These are phyloP conservation scores for Drosophila greeni DNA, from an alignment of 2,888 invertebrate species.

Conservation along the genomic window DNA sequence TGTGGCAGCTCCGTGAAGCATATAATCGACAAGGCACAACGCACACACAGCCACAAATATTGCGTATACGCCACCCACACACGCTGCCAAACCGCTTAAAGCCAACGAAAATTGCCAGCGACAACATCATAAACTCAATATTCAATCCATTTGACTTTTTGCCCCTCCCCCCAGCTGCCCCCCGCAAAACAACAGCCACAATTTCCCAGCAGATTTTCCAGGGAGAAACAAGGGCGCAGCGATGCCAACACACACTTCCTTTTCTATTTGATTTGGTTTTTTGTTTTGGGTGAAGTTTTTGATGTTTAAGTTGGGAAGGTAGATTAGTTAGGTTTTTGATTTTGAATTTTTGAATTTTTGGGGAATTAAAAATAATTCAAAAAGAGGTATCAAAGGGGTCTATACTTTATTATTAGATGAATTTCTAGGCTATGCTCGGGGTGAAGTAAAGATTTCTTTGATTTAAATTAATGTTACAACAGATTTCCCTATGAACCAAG, in stretches of 20 bases:
- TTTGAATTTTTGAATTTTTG: neutral
- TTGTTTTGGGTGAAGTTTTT: conserved; percentile 2
- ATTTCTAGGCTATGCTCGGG: neutral
- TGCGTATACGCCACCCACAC: conserved; percentile 56
- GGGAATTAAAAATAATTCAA: neutral
- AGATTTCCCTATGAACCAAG: neutral
- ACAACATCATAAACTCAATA: conserved; percentile 70
- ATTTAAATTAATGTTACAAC: too few species aligned
- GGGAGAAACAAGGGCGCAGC: conserved; percentile 7
- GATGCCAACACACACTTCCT: conserved; percentile 18
- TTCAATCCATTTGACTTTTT: conserved; percentile 73
- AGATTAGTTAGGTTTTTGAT: neutral
- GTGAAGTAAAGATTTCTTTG: too few species aligned
- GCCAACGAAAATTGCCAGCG: conserved; percentile 70
- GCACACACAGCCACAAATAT: conserved; percentile 25
- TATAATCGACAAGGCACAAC: conserved; percentile 63
- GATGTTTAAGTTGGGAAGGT: neutral
- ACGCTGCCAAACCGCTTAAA: conserved; percentile 66
- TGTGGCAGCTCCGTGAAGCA: conserved; percentile 65
- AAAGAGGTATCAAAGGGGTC: too few species aligned
- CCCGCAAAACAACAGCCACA: neutral
- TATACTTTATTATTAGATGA: neutral
- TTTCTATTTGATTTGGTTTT: conserved; percentile 24
- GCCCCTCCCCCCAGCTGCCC: conserved; percentile 24
- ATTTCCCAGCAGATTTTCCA: conserved; percentile 9